Conservation (phyloP, 2,888 invertebrate genomes). For the Cactoblastis cactorum region DNA sequence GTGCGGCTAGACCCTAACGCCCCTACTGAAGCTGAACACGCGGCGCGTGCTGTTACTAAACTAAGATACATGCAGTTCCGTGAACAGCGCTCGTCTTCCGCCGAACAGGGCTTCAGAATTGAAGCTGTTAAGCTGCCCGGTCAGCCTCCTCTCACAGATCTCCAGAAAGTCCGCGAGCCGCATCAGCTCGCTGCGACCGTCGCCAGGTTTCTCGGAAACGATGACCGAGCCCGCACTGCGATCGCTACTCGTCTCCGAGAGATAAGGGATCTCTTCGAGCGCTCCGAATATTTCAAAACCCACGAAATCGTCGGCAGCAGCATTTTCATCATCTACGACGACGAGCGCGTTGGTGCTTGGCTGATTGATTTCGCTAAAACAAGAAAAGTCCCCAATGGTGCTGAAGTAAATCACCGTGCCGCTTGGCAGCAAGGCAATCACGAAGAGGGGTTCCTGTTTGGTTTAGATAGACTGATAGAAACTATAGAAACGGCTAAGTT, state of each 20-base stretch:
- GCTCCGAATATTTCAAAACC: conserved; percentile 89
- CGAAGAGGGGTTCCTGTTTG: conserved; percentile 96
- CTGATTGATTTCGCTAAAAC: conserved; percentile 99
- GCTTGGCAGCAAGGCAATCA: conserved; percentile 96
- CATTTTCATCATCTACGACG: conserved; percentile 95
- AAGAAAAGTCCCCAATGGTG: conserved; percentile 83
- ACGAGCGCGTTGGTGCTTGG: conserved; percentile 94
- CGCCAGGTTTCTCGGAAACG: conserved; percentile 84
- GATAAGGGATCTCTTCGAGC: conserved; percentile 88
- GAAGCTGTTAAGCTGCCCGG: conserved; percentile 96
- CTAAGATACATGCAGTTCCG: conserved; percentile 98
- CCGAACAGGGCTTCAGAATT: conserved; percentile 95
- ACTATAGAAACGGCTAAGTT: conserved; percentile 70
- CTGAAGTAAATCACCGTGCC: conserved; percentile 86
- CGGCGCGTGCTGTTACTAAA: conserved; percentile 92
- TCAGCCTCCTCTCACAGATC: conserved; percentile 89
- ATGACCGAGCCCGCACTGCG: conserved; percentile 82
- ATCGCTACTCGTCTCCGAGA: conserved; percentile 86
- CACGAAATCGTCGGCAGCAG: conserved; percentile 97
- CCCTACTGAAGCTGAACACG: conserved; percentile 91
- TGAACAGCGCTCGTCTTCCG: conserved; percentile 95
- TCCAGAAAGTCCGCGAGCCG: conserved; percentile 91
- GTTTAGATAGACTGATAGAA: conserved; percentile 93
- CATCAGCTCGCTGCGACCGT: conserved; percentile 87
- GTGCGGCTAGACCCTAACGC: conserved; percentile 92